A percentile compares a stretch with the other conserved stretches of the same genome.
These are phyloP conservation scores for Agonum fuliginosum DNA, from an alignment of 2,888 invertebrate genomes.

Conservation along the genomic window DNA sequence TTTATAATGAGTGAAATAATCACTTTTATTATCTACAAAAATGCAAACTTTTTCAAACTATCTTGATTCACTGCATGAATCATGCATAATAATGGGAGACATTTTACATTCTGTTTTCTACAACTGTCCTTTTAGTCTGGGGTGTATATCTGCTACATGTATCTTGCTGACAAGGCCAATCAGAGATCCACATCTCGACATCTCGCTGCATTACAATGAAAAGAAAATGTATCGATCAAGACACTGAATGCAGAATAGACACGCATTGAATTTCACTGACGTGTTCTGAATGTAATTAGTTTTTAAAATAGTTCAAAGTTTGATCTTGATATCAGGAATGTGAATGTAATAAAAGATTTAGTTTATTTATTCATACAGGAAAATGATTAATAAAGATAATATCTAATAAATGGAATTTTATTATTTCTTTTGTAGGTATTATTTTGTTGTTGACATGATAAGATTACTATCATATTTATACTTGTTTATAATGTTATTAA, in stretches of 20 bases:
- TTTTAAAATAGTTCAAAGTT: slow-evolving; percentile 25
- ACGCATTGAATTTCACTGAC: slow-evolving; percentile 21
- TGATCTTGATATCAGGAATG: slow-evolving; percentile 24
- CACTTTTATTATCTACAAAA: not conserved
- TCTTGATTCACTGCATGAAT: not conserved
- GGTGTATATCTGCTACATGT: slow-evolving; percentile 30
- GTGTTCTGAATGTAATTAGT: slow-evolving; percentile 42
- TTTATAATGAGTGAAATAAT: not conserved
- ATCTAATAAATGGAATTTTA: not conserved
- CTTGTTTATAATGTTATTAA: too few relatives aligned
- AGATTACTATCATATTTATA: not conserved
- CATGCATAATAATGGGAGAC: slow-evolving; percentile 33
- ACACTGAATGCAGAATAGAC: not conserved
- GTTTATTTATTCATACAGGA: slow-evolving; percentile 12
- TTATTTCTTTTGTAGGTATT: not conserved
- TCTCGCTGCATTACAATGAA: slow-evolving; percentile 24
- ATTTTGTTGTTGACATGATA: not conserved
- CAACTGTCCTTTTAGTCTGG: slow-evolving; percentile 16
- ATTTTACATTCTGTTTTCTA: slow-evolving; percentile 35
- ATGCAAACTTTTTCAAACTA: slow-evolving; percentile 3
- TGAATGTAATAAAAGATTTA: not conserved
- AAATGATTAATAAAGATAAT: not conserved
- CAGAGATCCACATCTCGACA: slow-evolving; percentile 24
- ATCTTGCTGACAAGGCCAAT: slow-evolving; percentile 48
- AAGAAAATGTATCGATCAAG: slow-evolving; percentile 39